These are phyloP conservation scores for Diadromus collaris DNA, from an alignment of 2,888 invertebrate genomes.

Conservation along the genomic window DNA sequence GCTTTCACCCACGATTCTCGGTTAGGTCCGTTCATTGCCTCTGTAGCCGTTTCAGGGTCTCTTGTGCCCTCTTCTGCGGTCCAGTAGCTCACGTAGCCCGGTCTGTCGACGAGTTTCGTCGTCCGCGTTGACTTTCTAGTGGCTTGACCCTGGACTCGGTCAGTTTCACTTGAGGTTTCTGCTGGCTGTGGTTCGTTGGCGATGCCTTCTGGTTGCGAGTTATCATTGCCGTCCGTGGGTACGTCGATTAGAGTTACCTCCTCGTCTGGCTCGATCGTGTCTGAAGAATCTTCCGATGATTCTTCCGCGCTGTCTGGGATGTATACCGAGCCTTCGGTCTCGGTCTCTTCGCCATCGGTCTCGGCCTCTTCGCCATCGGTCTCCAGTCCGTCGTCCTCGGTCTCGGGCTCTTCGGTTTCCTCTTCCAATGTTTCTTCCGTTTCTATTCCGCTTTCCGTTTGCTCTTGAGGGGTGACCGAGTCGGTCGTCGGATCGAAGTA, in stretches of 20 bases:
- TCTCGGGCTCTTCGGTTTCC: neutral
- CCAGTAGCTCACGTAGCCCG: neutral
- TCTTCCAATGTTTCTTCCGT: neutral
- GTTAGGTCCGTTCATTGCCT: slow-evolving; percentile 31
- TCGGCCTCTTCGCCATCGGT: neutral
- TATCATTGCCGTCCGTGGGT: neutral
- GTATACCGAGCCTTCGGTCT: neutral
- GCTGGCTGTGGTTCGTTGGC: neutral
- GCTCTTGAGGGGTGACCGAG: no score
- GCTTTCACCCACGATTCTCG: slow-evolving; percentile 54
- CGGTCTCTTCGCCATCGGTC: neutral
- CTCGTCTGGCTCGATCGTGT: neutral
- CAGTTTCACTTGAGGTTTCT: neutral
- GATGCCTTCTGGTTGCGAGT: neutral
- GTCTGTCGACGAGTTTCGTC: neutral
- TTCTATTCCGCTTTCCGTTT: no score
- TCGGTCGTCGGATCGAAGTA: neutral
- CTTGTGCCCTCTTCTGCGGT: neutral
- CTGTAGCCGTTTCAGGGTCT: slow-evolving; percentile 9
- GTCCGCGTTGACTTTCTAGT: slow-evolving; percentile 1
- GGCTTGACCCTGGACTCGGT: neutral
- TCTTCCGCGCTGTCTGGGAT: neutral
- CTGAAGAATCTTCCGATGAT: neutral
- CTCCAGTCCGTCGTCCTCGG: slow-evolving; percentile 1
- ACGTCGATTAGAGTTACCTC: neutral